Evolutionary conservation across 2,888 invertebrate genomes (phyloP).

Genomic region (Epistrophe grossulariae): DNA sequence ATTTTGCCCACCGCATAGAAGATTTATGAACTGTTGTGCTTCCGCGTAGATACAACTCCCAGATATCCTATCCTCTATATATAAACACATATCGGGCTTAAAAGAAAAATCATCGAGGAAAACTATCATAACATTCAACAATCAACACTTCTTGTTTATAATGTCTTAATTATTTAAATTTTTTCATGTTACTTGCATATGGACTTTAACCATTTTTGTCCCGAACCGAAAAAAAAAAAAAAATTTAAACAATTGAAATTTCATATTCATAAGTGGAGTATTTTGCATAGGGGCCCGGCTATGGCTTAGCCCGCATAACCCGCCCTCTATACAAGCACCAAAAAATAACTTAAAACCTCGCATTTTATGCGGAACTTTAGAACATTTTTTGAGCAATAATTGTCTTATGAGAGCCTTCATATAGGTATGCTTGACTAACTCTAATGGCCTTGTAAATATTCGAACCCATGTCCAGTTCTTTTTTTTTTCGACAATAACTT

Average conservation of each 20-base stretch:
- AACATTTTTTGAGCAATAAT: conserved; percentile 51
- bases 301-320: neutral
- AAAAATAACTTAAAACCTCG: conserved; percentile 46
- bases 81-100: neutral
- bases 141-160: conserved; percentile 75
- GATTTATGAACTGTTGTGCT: conserved; percentile 76
- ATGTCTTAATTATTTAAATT: conserved; percentile 76
- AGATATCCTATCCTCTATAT: conserved; percentile 44
- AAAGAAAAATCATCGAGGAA: conserved; percentile 65
- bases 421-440: conserved; percentile 58
- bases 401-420: conserved; percentile 52
- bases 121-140: conserved; percentile 74
- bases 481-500: conserved; percentile 57
- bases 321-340: conserved; percentile 3
- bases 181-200: conserved; percentile 25
- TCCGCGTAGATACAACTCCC: conserved; percentile 72
- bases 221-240: conserved; percentile 23
- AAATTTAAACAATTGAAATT: conserved; percentile 41
- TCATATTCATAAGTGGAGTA: conserved; percentile 69
- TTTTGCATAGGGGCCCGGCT: conserved; percentile 52
- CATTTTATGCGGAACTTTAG: conserved; percentile 43
- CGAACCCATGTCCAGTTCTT: conserved; percentile 20
- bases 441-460: conserved; percentile 74
- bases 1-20: conserved; percentile 51
- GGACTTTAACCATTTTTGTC: neutral